These are phyloP conservation scores for Platorchestia sp. DNA, from an alignment of 1,140 invertebrate species.

Conservation along the genomic window DNA sequence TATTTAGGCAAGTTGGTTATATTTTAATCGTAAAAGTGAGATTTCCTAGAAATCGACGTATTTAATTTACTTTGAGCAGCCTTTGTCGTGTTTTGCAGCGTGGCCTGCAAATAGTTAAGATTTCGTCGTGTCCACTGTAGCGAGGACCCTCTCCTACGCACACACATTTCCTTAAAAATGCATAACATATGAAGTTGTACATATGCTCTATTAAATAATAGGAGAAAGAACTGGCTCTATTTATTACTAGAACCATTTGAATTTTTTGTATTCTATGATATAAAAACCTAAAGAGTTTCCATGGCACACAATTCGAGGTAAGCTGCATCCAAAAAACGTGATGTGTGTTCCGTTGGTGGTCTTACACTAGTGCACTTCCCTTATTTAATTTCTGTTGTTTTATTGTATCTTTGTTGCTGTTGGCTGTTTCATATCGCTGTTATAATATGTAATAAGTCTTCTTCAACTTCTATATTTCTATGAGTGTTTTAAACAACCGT, in stretches of 20 bases:
- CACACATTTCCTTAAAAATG: slow-evolving; percentile 8
- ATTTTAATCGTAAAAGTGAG: too few species aligned
- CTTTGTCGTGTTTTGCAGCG: neutral
- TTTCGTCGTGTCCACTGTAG: slow-evolving; percentile 3
- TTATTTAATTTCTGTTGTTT: slow-evolving; percentile 27
- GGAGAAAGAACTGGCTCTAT: slow-evolving; percentile 27
- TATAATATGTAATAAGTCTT: slow-evolving; percentile 19
- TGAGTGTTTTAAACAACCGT: neutral
- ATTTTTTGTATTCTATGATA: slow-evolving; percentile 21
- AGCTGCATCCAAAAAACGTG: neutral
- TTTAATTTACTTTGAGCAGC: neutral
- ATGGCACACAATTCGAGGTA: neutral
- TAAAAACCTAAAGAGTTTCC: neutral
- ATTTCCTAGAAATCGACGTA: too few species aligned
- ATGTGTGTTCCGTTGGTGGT: neutral
- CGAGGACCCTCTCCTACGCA: neutral
- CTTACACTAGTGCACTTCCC: neutral
- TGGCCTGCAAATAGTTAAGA: neutral
- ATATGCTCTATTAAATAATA: neutral
- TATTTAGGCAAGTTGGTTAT: too few species aligned
- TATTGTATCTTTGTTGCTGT: slow-evolving; percentile 48
- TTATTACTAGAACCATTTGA: slow-evolving; percentile 12
- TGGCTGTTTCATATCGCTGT: slow-evolving; percentile 46
- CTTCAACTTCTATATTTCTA: slow-evolving; percentile 5
- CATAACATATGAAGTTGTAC: neutral